Evolutionary conservation across 1,140 invertebrate species (phyloP).

Genomic region (Heliconius himera): DNA sequence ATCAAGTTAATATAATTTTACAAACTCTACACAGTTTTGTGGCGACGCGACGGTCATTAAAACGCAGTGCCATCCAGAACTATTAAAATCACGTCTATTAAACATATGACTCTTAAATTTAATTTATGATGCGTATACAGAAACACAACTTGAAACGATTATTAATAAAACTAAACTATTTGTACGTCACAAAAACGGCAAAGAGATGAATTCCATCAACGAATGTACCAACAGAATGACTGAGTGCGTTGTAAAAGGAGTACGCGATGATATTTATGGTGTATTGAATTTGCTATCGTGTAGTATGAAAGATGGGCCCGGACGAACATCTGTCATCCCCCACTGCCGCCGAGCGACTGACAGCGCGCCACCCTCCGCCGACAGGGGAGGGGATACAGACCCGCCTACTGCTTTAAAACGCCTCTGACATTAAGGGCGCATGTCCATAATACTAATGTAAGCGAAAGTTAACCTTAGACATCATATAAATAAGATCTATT

Average conservation of each 20-base stretch:
- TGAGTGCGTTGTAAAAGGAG: slow-evolving; percentile 43
- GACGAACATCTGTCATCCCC: slow-evolving; percentile 74
- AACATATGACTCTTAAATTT: slow-evolving; percentile 37
- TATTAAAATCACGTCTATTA: slow-evolving; percentile 49
- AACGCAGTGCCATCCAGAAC: slow-evolving; percentile 38
- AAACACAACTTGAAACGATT: slow-evolving; percentile 46
- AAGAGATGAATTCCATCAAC: slow-evolving; percentile 36
- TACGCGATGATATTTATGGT: slow-evolving; percentile 66
- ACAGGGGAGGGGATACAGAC: slow-evolving; percentile 49
- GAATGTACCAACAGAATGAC: slow-evolving; percentile 42
- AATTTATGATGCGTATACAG: slow-evolving; percentile 48
- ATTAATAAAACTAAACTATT: slow-evolving; percentile 52
- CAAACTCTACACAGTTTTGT: not conserved
- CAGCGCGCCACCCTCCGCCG: slow-evolving; percentile 47
- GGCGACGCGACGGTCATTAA: slow-evolving; percentile 25
- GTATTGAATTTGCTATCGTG: slow-evolving; percentile 71
- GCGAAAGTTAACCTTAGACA: slow-evolving; percentile 43
- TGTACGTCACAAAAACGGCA: slow-evolving; percentile 43
- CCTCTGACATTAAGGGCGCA: slow-evolving; percentile 37
- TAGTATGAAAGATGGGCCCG: slow-evolving; percentile 66
- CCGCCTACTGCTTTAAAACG: slow-evolving; percentile 54
- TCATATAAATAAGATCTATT: not conserved
- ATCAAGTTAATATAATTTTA: not conserved
- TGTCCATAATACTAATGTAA: slow-evolving; percentile 19
- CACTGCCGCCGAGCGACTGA: slow-evolving; percentile 62